Conservation (phyloP, 2,113 vertebrate genomes). For the Xiphorhynchus elegans region DNA sequence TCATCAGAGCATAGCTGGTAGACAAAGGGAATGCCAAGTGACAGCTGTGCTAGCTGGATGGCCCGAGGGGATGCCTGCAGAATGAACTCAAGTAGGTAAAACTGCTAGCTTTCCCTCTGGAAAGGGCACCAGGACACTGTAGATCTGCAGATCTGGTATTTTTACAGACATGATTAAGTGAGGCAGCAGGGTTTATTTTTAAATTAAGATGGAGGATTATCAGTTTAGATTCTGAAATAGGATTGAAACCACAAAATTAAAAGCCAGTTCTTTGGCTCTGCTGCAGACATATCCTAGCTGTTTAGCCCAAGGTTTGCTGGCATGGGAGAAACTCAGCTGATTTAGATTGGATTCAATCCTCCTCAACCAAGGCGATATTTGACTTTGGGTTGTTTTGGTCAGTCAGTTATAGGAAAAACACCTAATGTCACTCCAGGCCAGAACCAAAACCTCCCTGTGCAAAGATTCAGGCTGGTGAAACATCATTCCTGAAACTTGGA, state of each 20-base stretch:
- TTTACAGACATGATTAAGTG: background rate
- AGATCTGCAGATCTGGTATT: background rate
- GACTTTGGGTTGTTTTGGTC: background rate
- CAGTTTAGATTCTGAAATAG: conserved; percentile 12
- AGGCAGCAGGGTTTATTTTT: background rate
- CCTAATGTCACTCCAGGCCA: background rate
- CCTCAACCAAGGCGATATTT: background rate
- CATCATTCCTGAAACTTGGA: accelerated
- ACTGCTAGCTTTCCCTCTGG: background rate
- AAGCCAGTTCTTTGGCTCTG: background rate
- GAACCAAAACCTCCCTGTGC: background rate
- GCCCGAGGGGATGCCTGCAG: background rate
- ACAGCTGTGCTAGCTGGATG: background rate
- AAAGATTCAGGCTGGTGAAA: background rate
- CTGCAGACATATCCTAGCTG: background rate
- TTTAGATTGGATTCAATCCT: background rate
- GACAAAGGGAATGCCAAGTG: background rate
- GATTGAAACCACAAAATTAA: background rate
- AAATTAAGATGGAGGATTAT: background rate
- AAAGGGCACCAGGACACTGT: background rate
- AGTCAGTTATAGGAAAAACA: background rate
- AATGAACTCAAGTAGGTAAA: background rate
- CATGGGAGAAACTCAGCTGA: background rate
- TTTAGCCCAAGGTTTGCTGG: background rate
- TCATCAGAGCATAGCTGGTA: background rate